Conservation (phyloP, 2,888 invertebrate species). For the Tetranychus piercei region DNA sequence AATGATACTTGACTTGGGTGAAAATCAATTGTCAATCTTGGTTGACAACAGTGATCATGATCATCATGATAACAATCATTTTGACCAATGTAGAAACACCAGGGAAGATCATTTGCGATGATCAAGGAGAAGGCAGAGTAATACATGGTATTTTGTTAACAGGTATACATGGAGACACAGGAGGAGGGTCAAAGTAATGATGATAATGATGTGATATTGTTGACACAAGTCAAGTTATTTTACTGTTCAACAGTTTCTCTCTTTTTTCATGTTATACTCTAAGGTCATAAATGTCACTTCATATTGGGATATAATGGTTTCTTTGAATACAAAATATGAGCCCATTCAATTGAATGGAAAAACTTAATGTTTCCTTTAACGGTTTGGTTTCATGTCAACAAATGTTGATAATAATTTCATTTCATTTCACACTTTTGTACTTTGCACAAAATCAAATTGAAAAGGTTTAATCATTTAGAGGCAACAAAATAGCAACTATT, state of each 20-base stretch:
- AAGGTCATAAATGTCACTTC: background rate
- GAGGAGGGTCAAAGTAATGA: background rate
- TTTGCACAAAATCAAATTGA: too few species aligned
- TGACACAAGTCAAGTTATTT: background rate
- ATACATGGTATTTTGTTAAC: background rate
- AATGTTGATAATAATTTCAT: too few species aligned
- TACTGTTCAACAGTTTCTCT: background rate
- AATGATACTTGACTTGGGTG: background rate
- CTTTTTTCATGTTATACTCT: background rate
- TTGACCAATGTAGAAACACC: background rate
- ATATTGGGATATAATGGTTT: too few species aligned
- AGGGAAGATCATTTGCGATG: background rate
- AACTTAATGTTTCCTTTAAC: too few species aligned
- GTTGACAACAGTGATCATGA: background rate
- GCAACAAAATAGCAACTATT: too few species aligned
- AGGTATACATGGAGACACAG: background rate
- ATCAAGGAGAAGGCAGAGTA: background rate
- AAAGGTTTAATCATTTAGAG: too few species aligned
- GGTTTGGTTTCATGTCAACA: too few species aligned
- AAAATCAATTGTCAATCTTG: background rate
- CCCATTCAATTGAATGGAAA: too few species aligned
- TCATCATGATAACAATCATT: background rate
- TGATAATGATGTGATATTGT: background rate
- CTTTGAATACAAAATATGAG: too few species aligned
- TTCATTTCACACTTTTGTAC: too few species aligned